Conservation (phyloP, 1,140 invertebrate genomes). For the Tribolium castaneum region DNA sequence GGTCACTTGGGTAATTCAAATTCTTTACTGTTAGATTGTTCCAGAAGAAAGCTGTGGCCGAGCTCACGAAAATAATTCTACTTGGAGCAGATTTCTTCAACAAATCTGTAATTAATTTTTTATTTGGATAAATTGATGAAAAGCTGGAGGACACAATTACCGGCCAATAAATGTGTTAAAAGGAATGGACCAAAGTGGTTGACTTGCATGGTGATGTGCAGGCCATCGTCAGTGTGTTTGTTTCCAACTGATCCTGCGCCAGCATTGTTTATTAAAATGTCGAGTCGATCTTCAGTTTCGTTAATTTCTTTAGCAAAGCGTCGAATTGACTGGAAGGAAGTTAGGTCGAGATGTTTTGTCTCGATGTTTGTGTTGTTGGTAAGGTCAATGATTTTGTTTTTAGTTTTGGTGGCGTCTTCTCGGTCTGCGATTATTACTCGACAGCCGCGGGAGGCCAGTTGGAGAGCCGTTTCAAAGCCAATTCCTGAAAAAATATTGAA, state of each 20-base stretch:
- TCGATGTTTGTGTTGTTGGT: conserved; percentile 62
- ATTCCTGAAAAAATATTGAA: conserved; percentile 49
- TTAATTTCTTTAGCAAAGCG: conserved; percentile 66
- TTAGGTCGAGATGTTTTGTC: conserved; percentile 62
- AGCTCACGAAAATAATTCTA: conserved; percentile 61
- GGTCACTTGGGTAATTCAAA: conserved; percentile 53
- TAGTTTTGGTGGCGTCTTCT: conserved; percentile 60
- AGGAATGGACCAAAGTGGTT: conserved; percentile 78
- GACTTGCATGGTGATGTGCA: conserved; percentile 72
- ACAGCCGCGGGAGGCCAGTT: conserved; percentile 57
- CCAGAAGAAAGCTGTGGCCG: conserved; percentile 52
- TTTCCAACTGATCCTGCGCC: conserved; percentile 65
- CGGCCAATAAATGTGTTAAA: conserved; percentile 72
- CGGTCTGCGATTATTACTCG: conserved; percentile 59
- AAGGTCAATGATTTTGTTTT: conserved; percentile 60
- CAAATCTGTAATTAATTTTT: conserved; percentile 60
- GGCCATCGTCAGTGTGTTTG: conserved; percentile 70
- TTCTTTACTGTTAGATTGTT: conserved; percentile 54
- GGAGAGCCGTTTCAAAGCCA: conserved; percentile 59
- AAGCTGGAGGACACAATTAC: conserved; percentile 59
- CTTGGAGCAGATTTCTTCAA: conserved; percentile 59
- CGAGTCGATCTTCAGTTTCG: conserved; percentile 64
- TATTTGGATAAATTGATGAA: not conserved
- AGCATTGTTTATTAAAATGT: conserved; percentile 78
- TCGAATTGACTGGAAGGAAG: conserved; percentile 65